phyloP scores from a whole-genome alignment of 2,797 vertebrate species.

The Gambelia wislizenii region DNA sequence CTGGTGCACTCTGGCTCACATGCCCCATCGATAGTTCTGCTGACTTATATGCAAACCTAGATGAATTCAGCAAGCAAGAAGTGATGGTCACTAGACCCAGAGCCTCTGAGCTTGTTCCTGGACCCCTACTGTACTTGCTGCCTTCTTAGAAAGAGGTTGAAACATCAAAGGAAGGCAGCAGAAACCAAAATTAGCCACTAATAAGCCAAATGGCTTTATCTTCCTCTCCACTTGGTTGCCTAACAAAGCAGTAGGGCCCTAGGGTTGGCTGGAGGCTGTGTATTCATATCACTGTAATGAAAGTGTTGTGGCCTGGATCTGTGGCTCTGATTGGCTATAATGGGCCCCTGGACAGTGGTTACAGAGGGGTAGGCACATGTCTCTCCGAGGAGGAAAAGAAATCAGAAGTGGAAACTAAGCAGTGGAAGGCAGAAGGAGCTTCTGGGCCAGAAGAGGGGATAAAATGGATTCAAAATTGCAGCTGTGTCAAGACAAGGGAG shows the following conservation, averaged over 20 bases:
- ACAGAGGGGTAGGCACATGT: not conserved
- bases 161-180: no score
- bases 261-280: not conserved
- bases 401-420: no score
- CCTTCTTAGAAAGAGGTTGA: no score
- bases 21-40: not conserved
- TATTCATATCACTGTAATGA: not conserved
- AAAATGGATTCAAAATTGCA: no score
- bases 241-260: slow-evolving; percentile 1
- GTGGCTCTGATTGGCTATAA: not conserved
- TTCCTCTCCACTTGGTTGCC: not conserved
- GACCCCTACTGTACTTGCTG: no score
- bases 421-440: not conserved
- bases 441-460: not conserved
- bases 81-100: no score
- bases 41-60: not conserved
- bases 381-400: no score
- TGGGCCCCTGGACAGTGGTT: not conserved
- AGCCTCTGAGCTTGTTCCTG: not conserved
- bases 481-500: not conserved
- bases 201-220: not conserved
- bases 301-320: not conserved
- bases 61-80: not conserved
- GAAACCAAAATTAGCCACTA: not conserved
- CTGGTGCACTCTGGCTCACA: no score